Conservation (phyloP, 2,113 vertebrate genomes). For the Megaceryle maxima region DNA sequence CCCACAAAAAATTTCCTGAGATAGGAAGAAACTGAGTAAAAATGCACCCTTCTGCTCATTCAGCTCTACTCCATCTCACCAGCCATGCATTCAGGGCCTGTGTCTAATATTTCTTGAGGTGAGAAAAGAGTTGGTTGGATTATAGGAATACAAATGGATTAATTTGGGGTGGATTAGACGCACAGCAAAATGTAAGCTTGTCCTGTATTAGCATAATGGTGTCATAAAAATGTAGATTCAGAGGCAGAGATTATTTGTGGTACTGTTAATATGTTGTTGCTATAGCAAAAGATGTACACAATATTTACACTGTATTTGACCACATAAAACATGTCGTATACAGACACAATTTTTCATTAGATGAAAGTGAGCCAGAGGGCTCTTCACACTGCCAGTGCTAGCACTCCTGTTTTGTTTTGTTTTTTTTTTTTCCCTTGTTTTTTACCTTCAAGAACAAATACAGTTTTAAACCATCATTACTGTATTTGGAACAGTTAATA, state of each 20-base stretch:
- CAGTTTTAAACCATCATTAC: conserved; percentile 80
- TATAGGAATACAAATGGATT: conserved; percentile 78
- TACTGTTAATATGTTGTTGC: conserved; percentile 73
- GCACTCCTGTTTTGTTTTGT: conserved; percentile 54
- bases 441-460: conserved; percentile 80
- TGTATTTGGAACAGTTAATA: conserved; percentile 83
- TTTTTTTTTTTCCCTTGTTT: conserved; percentile 70
- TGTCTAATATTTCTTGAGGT: conserved; percentile 12
- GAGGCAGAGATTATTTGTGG: conserved; percentile 74
- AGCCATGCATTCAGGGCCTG: not conserved
- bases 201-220: conserved; percentile 71
- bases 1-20: not conserved
- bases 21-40: not conserved
- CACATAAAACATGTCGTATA: conserved; percentile 76
- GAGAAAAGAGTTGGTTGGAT: conserved; percentile 53
- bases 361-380: conserved; percentile 73
- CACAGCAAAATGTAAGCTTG: conserved; percentile 67
- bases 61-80: not conserved
- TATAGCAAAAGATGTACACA: conserved; percentile 73
- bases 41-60: not conserved
- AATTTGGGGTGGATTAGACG: conserved; percentile 72
- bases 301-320: conserved; percentile 81
- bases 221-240: conserved; percentile 76
- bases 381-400: conserved; percentile 64
- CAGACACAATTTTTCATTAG: conserved; percentile 78